phyloP scores from a whole-genome alignment of 2,888 invertebrate species.

The Oegoconia quadripuncta region DNA sequence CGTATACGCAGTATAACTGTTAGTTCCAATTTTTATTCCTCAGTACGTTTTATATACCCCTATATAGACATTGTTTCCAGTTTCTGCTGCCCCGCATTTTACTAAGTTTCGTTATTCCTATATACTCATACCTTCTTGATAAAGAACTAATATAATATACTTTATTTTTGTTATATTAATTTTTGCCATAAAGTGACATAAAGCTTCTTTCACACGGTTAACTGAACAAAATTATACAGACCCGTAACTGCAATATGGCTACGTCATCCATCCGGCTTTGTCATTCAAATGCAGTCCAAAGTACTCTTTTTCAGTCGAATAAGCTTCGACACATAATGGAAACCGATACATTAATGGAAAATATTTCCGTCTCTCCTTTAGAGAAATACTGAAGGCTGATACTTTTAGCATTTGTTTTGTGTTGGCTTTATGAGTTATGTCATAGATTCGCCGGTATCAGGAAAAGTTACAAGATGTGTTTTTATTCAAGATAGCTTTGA shows the following conservation, averaged over 20 bases:
- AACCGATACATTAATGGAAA: conserved; percentile 1
- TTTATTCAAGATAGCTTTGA: background rate
- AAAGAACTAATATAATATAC: too few species aligned
- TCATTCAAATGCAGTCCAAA: conserved; percentile 8
- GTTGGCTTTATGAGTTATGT: conserved; percentile 2
- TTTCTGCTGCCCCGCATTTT: too few species aligned
- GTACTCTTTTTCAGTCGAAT: conserved; percentile 7
- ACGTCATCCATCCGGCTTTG: conserved; percentile 5
- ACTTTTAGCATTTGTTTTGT: conserved; percentile 3
- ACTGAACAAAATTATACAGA: conserved; percentile 7
- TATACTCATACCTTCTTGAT: too few species aligned
- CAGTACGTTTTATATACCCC: too few species aligned
- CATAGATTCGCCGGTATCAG: conserved; percentile 3
- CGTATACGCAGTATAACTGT: too few species aligned
- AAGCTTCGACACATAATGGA: background rate
- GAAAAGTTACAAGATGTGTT: background rate
- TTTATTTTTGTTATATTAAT: too few species aligned
- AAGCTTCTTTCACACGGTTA: conserved; percentile 1
- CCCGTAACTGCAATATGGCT: conserved; percentile 1
- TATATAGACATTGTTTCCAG: too few species aligned
- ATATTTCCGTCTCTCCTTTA: background rate
- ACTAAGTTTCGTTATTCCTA: too few species aligned
- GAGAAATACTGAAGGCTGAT: background rate
- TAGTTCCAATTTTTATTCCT: too few species aligned
- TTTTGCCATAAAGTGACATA: too few species aligned